Conservation (phyloP, 2,797 vertebrate species). For the Mus spretus region DNA sequence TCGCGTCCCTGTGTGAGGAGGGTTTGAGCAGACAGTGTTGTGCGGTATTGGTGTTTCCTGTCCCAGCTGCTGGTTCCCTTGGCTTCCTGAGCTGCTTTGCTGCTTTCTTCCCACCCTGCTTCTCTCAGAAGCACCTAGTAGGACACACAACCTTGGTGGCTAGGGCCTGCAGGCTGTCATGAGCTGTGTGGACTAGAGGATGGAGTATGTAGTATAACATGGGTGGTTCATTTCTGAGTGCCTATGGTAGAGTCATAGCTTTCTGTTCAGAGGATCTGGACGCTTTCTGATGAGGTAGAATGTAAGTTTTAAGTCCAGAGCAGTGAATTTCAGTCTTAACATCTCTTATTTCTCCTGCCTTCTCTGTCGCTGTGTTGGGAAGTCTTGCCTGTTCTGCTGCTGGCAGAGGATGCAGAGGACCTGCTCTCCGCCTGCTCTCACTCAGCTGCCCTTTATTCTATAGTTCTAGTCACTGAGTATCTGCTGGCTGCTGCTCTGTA, state of each 20-base stretch:
- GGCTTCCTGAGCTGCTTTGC: background rate
- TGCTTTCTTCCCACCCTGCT: no score
- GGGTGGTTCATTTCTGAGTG: background rate
- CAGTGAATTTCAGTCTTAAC: background rate
- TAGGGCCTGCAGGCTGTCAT: background rate
- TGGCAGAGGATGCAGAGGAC: background rate
- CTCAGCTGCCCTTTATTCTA: no score
- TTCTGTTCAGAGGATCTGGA: constrained; percentile 20
- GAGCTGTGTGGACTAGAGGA: background rate
- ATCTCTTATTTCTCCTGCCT: background rate
- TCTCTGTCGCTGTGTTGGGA: background rate
- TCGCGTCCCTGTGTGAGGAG: background rate
- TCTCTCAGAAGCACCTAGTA: background rate
- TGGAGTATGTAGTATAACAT: background rate
- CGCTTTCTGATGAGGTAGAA: constrained; percentile 4
- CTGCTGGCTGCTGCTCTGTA: background rate
- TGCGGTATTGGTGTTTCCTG: constrained; percentile 44
- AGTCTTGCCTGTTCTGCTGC: background rate
- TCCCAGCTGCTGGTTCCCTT: constrained; percentile 13
- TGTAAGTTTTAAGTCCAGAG: background rate
- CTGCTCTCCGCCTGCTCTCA: background rate
- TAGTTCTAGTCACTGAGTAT: background rate
- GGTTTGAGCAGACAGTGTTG: background rate
- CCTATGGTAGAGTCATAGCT: background rate
- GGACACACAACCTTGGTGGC: background rate